phyloP scores from a whole-genome alignment of 2,888 invertebrate species.

The Drosophila barbarae region DNA sequence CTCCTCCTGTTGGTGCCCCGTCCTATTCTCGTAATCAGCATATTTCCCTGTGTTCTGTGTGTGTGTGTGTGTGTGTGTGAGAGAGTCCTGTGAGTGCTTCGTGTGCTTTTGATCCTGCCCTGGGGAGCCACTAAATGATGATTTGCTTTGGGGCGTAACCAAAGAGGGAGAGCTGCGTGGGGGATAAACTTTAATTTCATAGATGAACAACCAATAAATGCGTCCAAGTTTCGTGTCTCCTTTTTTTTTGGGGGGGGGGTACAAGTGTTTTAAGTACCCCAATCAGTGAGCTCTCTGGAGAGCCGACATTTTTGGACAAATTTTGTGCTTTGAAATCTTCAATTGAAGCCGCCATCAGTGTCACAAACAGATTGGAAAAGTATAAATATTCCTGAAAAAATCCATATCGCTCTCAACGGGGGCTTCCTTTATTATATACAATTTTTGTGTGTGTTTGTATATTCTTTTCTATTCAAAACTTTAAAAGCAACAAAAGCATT shows the following conservation, averaged over 20 bases:
- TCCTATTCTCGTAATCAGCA: constrained; percentile 40
- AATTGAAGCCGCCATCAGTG: constrained; percentile 8
- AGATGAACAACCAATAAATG: constrained; percentile 28
- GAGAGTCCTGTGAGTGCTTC: constrained; percentile 9
- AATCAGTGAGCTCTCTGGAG: constrained; percentile 15
- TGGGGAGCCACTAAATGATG: constrained; percentile 47
- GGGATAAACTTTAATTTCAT: constrained; percentile 41
- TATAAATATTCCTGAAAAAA: background rate
- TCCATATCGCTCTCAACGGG: background rate
- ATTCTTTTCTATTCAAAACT: constrained; percentile 3
- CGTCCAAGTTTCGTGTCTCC: constrained; percentile 1
- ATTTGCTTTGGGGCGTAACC: constrained; percentile 39
- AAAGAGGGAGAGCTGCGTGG: background rate
- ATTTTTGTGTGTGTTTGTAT: background rate
- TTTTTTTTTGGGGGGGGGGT: background rate
- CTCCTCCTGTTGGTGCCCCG: background rate
- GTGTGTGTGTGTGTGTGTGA: background rate
- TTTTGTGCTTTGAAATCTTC: constrained; percentile 1
- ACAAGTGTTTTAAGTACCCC: constrained; percentile 17
- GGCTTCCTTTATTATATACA: background rate
- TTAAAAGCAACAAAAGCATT: constrained; percentile 14
- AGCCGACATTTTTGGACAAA: background rate
- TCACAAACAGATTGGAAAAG: constrained; percentile 7
- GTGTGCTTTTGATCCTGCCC: constrained; percentile 40
- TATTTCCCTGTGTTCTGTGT: constrained; percentile 22